Conservation (phyloP, 1,140 invertebrate genomes). For the Phymorhynchus buccinoides region DNA sequence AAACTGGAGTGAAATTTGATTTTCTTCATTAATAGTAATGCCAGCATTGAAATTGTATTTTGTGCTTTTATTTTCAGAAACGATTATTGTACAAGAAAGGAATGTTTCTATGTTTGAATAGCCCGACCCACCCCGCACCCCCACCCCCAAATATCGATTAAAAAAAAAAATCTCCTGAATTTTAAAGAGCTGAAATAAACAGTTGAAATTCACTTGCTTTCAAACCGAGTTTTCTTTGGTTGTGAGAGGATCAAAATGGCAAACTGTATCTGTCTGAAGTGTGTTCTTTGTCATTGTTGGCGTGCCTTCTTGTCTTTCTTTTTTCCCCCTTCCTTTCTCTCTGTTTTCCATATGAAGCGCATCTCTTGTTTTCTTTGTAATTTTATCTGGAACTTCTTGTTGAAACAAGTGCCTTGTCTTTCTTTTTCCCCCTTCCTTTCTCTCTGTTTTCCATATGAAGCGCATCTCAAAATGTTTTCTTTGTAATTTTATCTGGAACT, state of each 20-base stretch:
- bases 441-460: too few species aligned
- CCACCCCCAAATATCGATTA: too few species aligned
- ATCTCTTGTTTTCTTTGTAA: too few species aligned
- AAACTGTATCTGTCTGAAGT: neutral
- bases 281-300: neutral
- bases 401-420: too few species aligned
- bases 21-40: neutral
- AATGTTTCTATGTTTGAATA: neutral
- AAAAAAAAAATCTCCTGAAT: neutral
- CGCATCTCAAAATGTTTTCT: too few species aligned
- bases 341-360: too few species aligned
- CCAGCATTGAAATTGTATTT: neutral
- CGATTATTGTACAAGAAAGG: neutral
- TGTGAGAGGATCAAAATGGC: conserved; percentile 47
- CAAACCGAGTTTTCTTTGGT: neutral
- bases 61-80: neutral
- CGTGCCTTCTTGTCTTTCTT: neutral
- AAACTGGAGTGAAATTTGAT: neutral
- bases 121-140: too few species aligned
- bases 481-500: too few species aligned
- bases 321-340: neutral
- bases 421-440: too few species aligned
- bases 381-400: too few species aligned
- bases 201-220: neutral
- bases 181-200: neutral